These are phyloP conservation scores for Eira barbara DNA, from an alignment of 2,113 vertebrate species.

Conservation along the genomic window DNA sequence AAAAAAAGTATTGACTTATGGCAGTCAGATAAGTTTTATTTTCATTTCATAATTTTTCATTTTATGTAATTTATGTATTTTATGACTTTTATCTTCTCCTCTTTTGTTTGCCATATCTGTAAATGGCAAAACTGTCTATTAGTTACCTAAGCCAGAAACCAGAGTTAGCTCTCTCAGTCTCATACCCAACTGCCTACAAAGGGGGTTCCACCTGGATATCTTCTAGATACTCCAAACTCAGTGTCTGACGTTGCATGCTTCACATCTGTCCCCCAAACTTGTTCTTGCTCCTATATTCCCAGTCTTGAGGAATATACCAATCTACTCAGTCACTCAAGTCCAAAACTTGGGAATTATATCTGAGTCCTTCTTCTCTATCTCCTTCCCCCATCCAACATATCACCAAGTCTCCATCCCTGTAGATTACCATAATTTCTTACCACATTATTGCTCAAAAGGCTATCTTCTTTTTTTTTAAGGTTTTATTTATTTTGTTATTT, in stretches of 20 bases:
- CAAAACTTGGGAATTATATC: neutral
- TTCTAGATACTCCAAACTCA: neutral
- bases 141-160: neutral
- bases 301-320: neutral
- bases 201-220: neutral
- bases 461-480: neutral
- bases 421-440: neutral
- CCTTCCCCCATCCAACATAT: neutral
- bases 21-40: neutral
- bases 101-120: neutral
- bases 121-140: neutral
- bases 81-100: neutral
- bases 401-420: neutral
- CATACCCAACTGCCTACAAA: neutral
- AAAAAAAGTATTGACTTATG: neutral
- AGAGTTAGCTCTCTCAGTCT: neutral
- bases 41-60: neutral
- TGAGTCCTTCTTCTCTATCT: neutral
- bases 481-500: neutral
- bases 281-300: neutral
- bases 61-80: constrained; percentile 14
- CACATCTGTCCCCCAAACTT: neutral
- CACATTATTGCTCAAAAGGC: neutral
- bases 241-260: neutral
- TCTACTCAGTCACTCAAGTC: neutral